Evolutionary conservation across 1,140 invertebrate species (phyloP).

Genomic region (Halyomorpha halys): DNA sequence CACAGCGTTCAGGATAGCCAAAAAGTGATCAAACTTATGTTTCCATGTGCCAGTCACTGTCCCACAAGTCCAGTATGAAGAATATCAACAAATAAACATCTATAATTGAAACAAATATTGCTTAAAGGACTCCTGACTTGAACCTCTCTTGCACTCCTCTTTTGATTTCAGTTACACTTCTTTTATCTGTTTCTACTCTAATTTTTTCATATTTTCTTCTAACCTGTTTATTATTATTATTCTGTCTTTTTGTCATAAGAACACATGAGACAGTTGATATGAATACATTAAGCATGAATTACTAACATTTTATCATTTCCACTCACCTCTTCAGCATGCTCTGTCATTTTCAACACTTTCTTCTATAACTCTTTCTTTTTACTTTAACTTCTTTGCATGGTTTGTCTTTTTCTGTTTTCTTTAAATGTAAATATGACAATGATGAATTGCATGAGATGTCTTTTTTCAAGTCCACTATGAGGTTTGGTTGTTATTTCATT

Average conservation of each 20-base stretch:
- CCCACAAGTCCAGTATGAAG: neutral
- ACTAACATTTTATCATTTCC: neutral
- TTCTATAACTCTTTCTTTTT: constrained; percentile 14
- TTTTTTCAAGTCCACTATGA: neutral
- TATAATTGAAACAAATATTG: neutral
- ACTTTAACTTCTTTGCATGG: constrained; percentile 14
- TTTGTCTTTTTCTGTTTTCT: constrained; percentile 9
- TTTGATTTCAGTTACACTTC: too few relatives aligned
- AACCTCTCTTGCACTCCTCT: too few relatives aligned
- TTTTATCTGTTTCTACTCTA: constrained; percentile 10
- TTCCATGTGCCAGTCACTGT: neutral
- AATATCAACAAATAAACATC: neutral
- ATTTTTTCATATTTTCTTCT: constrained; percentile 2
- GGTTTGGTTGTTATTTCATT: too few relatives aligned
- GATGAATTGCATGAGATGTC: neutral
- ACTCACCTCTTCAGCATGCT: constrained; percentile 10
- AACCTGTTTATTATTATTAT: constrained; percentile 1
- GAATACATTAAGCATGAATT: neutral
- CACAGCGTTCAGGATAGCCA: constrained; percentile 39
- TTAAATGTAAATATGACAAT: neutral
- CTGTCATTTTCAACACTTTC: neutral
- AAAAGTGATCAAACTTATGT: constrained; percentile 33
- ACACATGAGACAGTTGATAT: neutral
- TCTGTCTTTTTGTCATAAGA: neutral
- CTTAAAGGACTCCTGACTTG: too few relatives aligned